These are phyloP conservation scores for Parnassius mnemosyne DNA, from an alignment of 2,888 invertebrate genomes.

Conservation along the genomic window DNA sequence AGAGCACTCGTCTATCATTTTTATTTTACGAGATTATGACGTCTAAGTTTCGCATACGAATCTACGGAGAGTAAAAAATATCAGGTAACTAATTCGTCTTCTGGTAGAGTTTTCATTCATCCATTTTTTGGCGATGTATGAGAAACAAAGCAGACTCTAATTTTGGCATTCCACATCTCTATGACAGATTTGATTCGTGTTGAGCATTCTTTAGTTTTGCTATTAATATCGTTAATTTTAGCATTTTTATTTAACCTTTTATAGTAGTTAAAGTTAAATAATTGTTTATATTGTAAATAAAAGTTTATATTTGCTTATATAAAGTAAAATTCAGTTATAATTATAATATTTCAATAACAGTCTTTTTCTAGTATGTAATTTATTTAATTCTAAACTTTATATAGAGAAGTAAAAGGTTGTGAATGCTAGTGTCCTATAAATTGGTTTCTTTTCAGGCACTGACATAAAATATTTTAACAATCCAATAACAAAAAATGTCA, in stretches of 20 bases:
- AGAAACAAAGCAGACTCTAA: slow-evolving; percentile 67
- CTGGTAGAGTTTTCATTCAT: slow-evolving; percentile 29
- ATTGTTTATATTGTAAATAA: not conserved
- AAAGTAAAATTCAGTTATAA: not conserved
- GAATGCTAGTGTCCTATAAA: not conserved
- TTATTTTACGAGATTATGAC: slow-evolving; percentile 71
- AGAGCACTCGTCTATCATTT: slow-evolving; percentile 70
- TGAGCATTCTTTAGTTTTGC: slow-evolving; percentile 41
- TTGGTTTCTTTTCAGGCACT: slow-evolving; percentile 23
- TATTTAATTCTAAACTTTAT: no score
- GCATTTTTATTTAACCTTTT: slow-evolving; percentile 31
- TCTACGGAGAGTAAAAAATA: slow-evolving; percentile 55
- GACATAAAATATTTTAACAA: slow-evolving; percentile 3
- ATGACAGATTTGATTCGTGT: slow-evolving; percentile 63
- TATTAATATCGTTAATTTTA: slow-evolving; percentile 19
- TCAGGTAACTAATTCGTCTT: slow-evolving; percentile 53
- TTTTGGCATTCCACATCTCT: slow-evolving; percentile 74
- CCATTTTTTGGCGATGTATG: slow-evolving; percentile 33
- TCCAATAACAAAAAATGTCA: slow-evolving; percentile 15
- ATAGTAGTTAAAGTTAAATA: not conserved
- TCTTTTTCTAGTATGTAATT: no score
- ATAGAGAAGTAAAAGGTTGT: not conserved
- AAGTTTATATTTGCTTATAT: not conserved
- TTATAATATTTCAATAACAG: no score
- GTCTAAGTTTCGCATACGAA: slow-evolving; percentile 59